Evolutionary conservation across 2,797 vertebrate genomes (phyloP).

Genomic region (Callimico goeldii): DNA sequence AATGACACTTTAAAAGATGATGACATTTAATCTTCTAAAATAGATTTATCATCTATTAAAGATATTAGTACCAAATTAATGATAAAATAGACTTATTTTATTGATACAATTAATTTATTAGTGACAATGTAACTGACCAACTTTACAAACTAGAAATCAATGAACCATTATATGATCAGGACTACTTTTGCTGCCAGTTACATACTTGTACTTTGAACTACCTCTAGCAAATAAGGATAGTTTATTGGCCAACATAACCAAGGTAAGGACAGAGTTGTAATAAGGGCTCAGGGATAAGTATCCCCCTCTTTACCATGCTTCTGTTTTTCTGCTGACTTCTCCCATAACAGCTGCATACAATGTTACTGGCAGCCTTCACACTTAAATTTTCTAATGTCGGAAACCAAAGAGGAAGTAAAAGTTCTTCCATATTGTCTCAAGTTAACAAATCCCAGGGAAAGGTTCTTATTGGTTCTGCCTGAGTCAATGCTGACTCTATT

Average conservation of each 20-base stretch:
- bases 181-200: neutral
- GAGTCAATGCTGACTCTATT: neutral
- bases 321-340: neutral
- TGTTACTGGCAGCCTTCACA: neutral
- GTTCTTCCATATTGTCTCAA: neutral
- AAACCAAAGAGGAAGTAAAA: neutral
- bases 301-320: neutral
- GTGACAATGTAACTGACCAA: neutral
- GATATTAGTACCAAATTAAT: neutral
- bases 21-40: slow-evolving; percentile 20
- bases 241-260: neutral
- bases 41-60: neutral
- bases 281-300: neutral
- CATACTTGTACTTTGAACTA: neutral
- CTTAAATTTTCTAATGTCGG: neutral
- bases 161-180: neutral
- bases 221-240: neutral
- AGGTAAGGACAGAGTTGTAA: neutral
- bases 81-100: neutral
- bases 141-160: slow-evolving; percentile 25
- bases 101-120: neutral
- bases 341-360: neutral
- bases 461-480: neutral
- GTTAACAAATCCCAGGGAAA: neutral
- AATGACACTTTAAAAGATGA: slow-evolving; percentile 39